A percentile compares a stretch with the other conserved stretches of the same genome.
Conservation (phyloP, 2,797 vertebrate species). For the Enteromius viviparus region DNA sequence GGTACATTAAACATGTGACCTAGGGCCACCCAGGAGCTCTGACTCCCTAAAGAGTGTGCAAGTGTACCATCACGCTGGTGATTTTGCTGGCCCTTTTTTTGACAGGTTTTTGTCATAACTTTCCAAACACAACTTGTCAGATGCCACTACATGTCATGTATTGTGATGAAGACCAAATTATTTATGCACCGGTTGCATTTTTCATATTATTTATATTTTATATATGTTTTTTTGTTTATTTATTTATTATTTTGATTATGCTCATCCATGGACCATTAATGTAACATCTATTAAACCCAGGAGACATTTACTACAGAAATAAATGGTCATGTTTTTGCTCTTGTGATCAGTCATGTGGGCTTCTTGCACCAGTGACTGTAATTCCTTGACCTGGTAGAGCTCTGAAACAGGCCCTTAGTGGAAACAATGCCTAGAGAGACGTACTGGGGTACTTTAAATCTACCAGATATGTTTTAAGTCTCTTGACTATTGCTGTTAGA, state of each 20-base stretch:
- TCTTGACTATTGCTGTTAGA: conserved; percentile 10
- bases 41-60: conserved; percentile 26
- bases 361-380: conserved; percentile 32
- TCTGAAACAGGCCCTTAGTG: not conserved
- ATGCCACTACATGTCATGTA: not conserved
- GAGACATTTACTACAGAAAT: conserved; percentile 35
- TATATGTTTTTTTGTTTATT: not conserved
- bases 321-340: conserved; percentile 27
- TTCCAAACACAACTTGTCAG: not conserved
- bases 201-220: not conserved
- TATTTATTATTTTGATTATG: not conserved
- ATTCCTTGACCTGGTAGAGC: not conserved
- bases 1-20: conserved; percentile 47
- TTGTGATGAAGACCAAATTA: not conserved
- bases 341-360: conserved; percentile 34
- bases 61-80: conserved; percentile 1
- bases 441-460: conserved; percentile 2
- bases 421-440: conserved; percentile 19
- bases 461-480: not conserved
- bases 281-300: not conserved
- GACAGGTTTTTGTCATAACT: not conserved
- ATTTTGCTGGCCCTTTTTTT: not conserved
- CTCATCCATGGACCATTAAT: not conserved
- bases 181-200: not conserved
- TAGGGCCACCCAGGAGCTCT: conserved; percentile 50